Base-by-base conservation (phyloP, 2,888 invertebrate species). In the Hydrotaea cyrtoneurina region DNA sequence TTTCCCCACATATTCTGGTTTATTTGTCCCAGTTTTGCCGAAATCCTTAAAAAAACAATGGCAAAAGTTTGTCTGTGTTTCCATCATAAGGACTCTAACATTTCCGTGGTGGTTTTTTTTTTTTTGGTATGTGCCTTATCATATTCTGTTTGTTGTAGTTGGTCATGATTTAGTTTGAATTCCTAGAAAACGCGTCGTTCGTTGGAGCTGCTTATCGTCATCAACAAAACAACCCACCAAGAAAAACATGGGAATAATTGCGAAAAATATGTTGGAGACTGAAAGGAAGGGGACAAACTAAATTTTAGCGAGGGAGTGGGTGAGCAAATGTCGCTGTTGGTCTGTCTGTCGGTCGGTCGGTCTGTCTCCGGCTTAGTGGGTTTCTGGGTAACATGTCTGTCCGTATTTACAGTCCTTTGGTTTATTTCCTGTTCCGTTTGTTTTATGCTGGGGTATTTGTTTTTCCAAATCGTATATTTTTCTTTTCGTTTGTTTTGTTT, bases 361-460 rank as follows among this genome's bases (percentile, higher is more conserved):
- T 55, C 55, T 55, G 55, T 55, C 17, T 1, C 53, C 10, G 21
- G 2, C 50, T 23, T 21, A 55, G 19, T 55, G 55, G 55, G 55
- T 55, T 55, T 21, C 55, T 19, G 55, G 55, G 55, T 55, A 55
- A 8, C 50, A 50, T 2, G 21, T 55, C 23, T 55, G 55, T 53
- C 19, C 78, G 73, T 78, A 66, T 26, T 39, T 39, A 39, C 39
- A 75, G 15, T 43, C 59, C 53, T 50, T 50, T 50, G 50, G n/a
- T n/a, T 50, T 50, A 50, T 50, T 81, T 31, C 73, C 59, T 55
- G n/a, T 50, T 69, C 50, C 15, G 31, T 11, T 66, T 57, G 10
- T 57, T 19, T 46, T n/a, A n/a, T n/a, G n/a, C n/a, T n/a, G n/a
- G n/a, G n/a, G n/a, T n/a, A n/a, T n/a, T n/a, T 66, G 13, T 73